Evolutionary conservation across 1,140 invertebrate species (phyloP).

Genomic region (Drosophila oshimai): DNA sequence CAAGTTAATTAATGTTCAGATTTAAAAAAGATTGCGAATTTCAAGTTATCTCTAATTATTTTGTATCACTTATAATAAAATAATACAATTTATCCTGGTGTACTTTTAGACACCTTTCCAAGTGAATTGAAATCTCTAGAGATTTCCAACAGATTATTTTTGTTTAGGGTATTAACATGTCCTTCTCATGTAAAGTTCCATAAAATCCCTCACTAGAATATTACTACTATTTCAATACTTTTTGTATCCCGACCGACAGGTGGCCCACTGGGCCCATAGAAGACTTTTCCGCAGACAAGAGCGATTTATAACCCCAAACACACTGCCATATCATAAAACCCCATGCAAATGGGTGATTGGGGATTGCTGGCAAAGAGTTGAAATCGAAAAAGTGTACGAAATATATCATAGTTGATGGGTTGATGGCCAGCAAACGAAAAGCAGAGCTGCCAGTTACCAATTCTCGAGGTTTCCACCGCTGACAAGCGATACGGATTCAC

Average conservation of each 20-base stretch:
- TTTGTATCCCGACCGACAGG: slow-evolving; percentile 10
- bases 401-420: slow-evolving; percentile 69
- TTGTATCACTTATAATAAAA: too few relatives aligned
- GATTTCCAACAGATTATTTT: neutral
- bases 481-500: slow-evolving; percentile 53
- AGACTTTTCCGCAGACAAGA: slow-evolving; percentile 3
- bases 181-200: neutral
- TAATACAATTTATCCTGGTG: too few relatives aligned
- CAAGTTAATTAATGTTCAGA: too few relatives aligned
- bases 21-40: too few relatives aligned
- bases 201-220: neutral
- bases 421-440: neutral
- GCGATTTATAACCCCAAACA: slow-evolving; percentile 30
- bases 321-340: slow-evolving; percentile 10
- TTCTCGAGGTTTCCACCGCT: slow-evolving; percentile 25
- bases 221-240: slow-evolving; percentile 6
- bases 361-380: slow-evolving; percentile 11
- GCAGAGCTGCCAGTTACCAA: slow-evolving; percentile 29
- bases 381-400: slow-evolving; percentile 57
- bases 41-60: too few relatives aligned
- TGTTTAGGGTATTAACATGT: neutral
- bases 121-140: neutral
- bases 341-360: slow-evolving; percentile 24
- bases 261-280: slow-evolving; percentile 1
- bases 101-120: neutral